A percentile compares a stretch with the other conserved stretches of the same genome.
phyloP scores from a whole-genome alignment of 1,140 invertebrate genomes.

The Trichoplusia ni region DNA sequence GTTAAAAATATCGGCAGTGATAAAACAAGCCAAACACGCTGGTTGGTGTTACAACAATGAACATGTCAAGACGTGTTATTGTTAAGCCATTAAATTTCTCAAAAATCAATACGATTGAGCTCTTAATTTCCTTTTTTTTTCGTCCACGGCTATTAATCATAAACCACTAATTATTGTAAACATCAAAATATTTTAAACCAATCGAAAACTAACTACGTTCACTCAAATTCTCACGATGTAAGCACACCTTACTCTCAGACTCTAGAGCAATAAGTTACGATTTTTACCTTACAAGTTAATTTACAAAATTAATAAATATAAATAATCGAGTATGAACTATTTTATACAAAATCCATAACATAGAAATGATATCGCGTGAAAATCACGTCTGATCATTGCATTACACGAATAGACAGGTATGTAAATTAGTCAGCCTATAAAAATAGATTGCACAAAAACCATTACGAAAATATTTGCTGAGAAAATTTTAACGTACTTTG shows the following conservation, averaged over 20 bases:
- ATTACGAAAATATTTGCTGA: constrained; percentile 74
- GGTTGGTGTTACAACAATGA: constrained; percentile 30
- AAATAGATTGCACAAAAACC: constrained; percentile 79
- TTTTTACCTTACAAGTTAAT: constrained; percentile 67
- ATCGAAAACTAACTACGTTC: constrained; percentile 66
- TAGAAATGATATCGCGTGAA: constrained; percentile 72
- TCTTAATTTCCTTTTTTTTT: constrained; percentile 14
- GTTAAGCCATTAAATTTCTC: constrained; percentile 31
- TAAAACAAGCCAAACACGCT: constrained; percentile 71
- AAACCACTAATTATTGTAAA: constrained; percentile 50
- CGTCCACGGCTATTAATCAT: constrained; percentile 28
- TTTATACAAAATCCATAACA: constrained; percentile 76
- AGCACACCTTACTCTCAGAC: constrained; percentile 65
- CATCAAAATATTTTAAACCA: constrained; percentile 65
- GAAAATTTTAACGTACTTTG: constrained; percentile 34
- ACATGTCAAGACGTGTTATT: neutral
- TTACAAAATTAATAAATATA: constrained; percentile 78
- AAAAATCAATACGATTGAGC: constrained; percentile 41
- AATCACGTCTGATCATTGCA: constrained; percentile 29
- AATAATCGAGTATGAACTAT: constrained; percentile 75
- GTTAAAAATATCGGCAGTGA: constrained; percentile 77
- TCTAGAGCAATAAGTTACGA: constrained; percentile 65
- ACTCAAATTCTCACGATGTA: constrained; percentile 66
- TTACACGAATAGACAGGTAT: constrained; percentile 47
- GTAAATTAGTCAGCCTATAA: constrained; percentile 74